Conservation (phyloP, 1,140 invertebrate species). For the Popillia japonica region DNA sequence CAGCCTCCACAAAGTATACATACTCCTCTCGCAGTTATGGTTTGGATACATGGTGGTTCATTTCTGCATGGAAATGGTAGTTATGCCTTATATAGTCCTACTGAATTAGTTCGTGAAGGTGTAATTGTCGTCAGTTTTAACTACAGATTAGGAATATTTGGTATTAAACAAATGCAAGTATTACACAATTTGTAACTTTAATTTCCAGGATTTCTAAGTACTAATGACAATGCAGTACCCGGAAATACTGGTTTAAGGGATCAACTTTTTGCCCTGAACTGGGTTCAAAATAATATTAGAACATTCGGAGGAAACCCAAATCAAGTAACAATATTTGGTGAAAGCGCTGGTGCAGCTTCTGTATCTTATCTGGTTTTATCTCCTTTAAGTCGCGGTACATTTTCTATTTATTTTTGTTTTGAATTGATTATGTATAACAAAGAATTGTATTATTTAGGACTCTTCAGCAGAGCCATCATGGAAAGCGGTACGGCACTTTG, state of each 20-base stretch:
- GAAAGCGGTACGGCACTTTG: conserved; percentile 35
- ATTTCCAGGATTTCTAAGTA: conserved; percentile 18
- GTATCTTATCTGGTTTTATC: conserved; percentile 25
- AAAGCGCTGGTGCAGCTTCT: conserved; percentile 36
- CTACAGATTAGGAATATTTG: conserved; percentile 24
- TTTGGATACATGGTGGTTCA: conserved; percentile 6
- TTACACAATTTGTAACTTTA: neutral
- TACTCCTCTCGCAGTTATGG: neutral
- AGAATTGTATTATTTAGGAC: neutral
- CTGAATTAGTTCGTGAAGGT: neutral
- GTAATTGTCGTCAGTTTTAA: conserved; percentile 22
- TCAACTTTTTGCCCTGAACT: conserved; percentile 31
- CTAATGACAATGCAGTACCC: conserved; percentile 8
- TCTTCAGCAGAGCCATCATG: conserved; percentile 31
- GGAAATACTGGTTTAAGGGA: conserved; percentile 34
- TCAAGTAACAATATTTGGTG: conserved; percentile 35
- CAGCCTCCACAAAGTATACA: neutral
- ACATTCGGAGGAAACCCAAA: conserved; percentile 28
- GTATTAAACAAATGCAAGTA: neutral
- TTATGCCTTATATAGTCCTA: neutral
- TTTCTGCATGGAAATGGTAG: neutral
- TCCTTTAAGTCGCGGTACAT: neutral
- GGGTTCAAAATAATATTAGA: conserved; percentile 35
- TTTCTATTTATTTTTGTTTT: no score
- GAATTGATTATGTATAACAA: no score